Percentiles rank a stretch among this genome's conserved stretches.
Evolutionary conservation across 2,113 vertebrate genomes (phyloP).

Genomic region (Paedocypris sp.): DNA sequence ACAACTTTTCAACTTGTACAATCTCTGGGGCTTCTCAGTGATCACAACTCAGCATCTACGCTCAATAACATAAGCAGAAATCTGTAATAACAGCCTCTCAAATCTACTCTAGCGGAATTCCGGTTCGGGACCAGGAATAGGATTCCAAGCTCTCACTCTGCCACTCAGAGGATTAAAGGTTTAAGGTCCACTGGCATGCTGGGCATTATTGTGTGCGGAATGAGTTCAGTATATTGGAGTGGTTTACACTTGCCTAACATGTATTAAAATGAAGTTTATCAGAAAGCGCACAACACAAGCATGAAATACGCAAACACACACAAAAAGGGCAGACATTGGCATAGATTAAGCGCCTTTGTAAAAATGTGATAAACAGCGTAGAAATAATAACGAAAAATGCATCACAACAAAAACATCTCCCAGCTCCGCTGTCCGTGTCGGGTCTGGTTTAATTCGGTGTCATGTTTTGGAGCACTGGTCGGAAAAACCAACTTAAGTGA

Average conservation of each 20-base stretch:
- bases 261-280: constrained; percentile 5
- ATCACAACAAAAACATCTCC: too few species aligned
- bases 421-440: too few species aligned
- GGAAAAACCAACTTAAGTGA: constrained; percentile 54
- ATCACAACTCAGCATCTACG: background rate
- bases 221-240: constrained; percentile 13
- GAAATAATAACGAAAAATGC: too few species aligned
- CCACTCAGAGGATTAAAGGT: constrained; percentile 26
- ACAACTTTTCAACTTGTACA: background rate
- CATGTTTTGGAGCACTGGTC: constrained; percentile 40
- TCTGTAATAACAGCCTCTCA: background rate
- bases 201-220: constrained; percentile 18
- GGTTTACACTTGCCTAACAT: constrained; percentile 1
- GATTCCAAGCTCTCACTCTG: background rate
- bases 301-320: background rate
- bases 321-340: background rate
- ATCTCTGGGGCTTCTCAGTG: background rate
- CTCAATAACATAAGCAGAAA: background rate
- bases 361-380: background rate
- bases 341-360: background rate
- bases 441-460: constrained; percentile 46
- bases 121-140: background rate
- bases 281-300: background rate
- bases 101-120: background rate
- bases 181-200: constrained; percentile 26